Base-by-base conservation (phyloP, 2,797 vertebrate species). In the Dendrocincla tyrannina region DNA sequence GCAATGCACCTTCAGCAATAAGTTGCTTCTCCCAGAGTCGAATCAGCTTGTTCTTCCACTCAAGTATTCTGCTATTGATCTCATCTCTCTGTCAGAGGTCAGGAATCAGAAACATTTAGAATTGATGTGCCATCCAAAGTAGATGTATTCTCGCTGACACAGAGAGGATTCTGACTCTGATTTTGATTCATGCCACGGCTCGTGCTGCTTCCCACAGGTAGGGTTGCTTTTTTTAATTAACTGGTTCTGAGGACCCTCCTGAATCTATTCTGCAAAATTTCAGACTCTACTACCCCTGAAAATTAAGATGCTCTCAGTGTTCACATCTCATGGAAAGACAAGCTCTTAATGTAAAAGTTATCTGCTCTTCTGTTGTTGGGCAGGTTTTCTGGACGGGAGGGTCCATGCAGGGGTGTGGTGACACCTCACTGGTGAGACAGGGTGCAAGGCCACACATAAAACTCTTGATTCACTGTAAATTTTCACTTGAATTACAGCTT, bases 201-300 rank as follows among this genome's bases (percentile, higher is more conserved):
- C 35, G 39, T 46, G 39, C 72, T 76, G 35, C 68, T 88, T 88
- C 76, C 72, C 76, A 46, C 27, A 72, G 41, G 46, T 78, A 35
- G 5, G 18, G 35, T 22, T 75, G 70, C 10, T 66, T 55, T 42
- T 42, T 42, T 66, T 13, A 89, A 74, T 89, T 73, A 42, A 13
- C 50, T 85, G 1, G 67, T 19, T 59, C 28, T 50, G 25, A 64
- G 35, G 66, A 33, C 62, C 22, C 77, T 30, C 17, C 41, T 32
- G 42, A 75, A 55, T 78, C 28, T 77, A 5, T 33, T 47, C 53
- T 30, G 32, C 25, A 58, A 33, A 87, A 30, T 25, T 60, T 59
- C 0, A 0, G 22, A 9, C 27, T 75, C 67, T 47, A 1, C n/a
- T 53, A 7, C 7, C 4, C 13, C 23, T 16, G 3, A 27, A 87